A percentile compares a stretch with the other conserved stretches of the same genome.
Evolutionary conservation across 2,113 vertebrate species (phyloP).

Genomic region (Odontesthes bonariensis): DNA sequence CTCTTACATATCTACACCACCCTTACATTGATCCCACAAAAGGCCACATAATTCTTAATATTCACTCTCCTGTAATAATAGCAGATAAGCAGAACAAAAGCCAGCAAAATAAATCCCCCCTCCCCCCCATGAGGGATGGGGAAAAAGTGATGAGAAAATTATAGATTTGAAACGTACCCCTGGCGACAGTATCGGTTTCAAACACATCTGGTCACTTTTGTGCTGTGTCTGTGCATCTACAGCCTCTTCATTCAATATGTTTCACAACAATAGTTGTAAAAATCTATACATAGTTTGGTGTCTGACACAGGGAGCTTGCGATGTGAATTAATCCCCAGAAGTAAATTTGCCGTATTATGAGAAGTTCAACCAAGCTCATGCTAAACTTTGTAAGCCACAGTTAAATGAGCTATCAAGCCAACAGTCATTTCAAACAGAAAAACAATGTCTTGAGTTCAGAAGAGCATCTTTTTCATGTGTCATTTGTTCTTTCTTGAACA

Average conservation of each 20-base stretch:
- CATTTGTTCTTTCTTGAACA: conserved; percentile 33
- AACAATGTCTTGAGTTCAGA: conserved; percentile 30
- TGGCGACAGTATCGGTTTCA: conserved; percentile 3
- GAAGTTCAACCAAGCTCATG: conserved; percentile 9
- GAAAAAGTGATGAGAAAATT: conserved; percentile 3
- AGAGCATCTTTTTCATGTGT: conserved; percentile 34
- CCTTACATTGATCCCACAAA: conserved; percentile 7
- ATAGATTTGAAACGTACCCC: conserved; percentile 27
- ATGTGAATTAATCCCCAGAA: background rate
- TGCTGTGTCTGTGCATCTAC: background rate
- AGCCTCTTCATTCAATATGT: conserved; percentile 6
- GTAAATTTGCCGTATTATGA: background rate
- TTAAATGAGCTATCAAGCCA: conserved; percentile 31
- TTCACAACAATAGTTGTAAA: background rate
- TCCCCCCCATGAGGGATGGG: background rate
- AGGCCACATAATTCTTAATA: background rate
- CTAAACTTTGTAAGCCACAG: conserved; percentile 18
- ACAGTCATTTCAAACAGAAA: conserved; percentile 16
- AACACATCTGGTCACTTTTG: conserved; percentile 18
- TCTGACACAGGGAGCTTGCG: conserved; percentile 1
- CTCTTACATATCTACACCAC: conserved; percentile 16
- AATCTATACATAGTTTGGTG: background rate
- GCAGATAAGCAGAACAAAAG: conserved; percentile 23
- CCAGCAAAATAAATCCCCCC: conserved; percentile 3
- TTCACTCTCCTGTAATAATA: background rate